Conservation (phyloP, 2,113 vertebrate species). For the Camelus bactrianus region DNA sequence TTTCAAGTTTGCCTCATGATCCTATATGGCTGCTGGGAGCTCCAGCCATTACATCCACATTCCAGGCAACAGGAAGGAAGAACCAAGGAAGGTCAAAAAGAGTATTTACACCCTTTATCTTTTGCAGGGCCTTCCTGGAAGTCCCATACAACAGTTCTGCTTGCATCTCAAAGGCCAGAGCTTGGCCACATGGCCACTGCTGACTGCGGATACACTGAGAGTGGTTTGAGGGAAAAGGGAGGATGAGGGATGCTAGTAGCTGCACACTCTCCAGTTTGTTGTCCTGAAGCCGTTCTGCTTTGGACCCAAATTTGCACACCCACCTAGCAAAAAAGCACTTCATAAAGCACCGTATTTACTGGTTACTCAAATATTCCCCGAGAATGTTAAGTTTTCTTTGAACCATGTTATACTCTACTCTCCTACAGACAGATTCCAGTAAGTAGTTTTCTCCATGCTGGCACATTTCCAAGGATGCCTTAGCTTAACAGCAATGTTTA, state of each 20-base stretch:
- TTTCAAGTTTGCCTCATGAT: neutral
- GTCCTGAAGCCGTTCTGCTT: neutral
- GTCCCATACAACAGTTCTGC: neutral
- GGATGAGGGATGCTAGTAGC: fast-evolving
- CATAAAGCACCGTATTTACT: neutral
- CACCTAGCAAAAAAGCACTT: neutral
- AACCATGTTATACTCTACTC: neutral
- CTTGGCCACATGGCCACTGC: neutral
- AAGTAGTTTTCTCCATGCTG: neutral
- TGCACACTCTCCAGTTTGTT: neutral
- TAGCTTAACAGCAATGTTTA: neutral
- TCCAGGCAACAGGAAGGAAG: neutral
- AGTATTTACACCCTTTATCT: neutral
- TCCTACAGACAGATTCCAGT: neutral
- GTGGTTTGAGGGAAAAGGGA: neutral
- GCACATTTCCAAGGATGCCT: neutral
- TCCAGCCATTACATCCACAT: neutral
- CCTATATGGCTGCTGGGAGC: neutral
- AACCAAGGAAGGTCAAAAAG: neutral
- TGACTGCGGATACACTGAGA: neutral
- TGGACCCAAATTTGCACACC: neutral
- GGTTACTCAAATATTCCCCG: neutral
- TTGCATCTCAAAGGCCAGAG: neutral
- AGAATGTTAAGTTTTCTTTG: neutral
- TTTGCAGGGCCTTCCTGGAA: neutral